Conservation (phyloP, 2,888 invertebrate species). For the Drosophila tripunctata region DNA sequence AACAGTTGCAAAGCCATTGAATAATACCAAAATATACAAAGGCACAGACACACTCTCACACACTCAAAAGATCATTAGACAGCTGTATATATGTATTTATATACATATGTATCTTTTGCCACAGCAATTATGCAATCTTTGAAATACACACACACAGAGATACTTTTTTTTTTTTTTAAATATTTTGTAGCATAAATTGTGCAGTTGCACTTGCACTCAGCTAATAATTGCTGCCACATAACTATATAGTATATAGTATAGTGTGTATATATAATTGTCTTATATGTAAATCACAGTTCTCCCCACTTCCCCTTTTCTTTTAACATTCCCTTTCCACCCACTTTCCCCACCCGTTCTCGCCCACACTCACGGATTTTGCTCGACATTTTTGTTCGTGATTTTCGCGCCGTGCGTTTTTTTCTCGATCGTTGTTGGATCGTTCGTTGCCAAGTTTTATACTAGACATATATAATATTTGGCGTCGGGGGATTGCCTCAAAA, state of each 20-base stretch:
- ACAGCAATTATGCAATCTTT: constrained; percentile 72
- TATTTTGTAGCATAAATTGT: constrained; percentile 34
- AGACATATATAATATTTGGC: constrained; percentile 70
- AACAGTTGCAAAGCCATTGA: constrained; percentile 46
- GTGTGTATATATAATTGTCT: constrained; percentile 4
- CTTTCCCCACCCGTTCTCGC: background rate
- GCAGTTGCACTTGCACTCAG: constrained; percentile 37
- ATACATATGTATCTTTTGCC: constrained; percentile 50
- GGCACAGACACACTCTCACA: constrained; percentile 19
- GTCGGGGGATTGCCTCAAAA: constrained; percentile 42
- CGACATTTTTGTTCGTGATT: constrained; percentile 64
- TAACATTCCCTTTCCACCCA: no score
- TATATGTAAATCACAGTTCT: background rate
- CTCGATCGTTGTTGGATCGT: constrained; percentile 57
- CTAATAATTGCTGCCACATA: constrained; percentile 58
- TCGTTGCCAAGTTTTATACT: constrained; percentile 75
- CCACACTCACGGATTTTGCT: constrained; percentile 66
- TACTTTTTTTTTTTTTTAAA: background rate
- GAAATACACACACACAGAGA: constrained; percentile 30
- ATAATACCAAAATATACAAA: constrained; percentile 56
- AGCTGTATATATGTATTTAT: constrained; percentile 36
- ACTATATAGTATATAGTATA: constrained; percentile 14
- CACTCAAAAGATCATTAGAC: constrained; percentile 27
- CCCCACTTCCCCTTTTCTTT: background rate
- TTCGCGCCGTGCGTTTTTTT: constrained; percentile 54